Evolutionary conservation across 2,113 vertebrate species (phyloP), one percentile per base, ranked within the genome.

Genomic region (Chaetops frenatus): DNA sequence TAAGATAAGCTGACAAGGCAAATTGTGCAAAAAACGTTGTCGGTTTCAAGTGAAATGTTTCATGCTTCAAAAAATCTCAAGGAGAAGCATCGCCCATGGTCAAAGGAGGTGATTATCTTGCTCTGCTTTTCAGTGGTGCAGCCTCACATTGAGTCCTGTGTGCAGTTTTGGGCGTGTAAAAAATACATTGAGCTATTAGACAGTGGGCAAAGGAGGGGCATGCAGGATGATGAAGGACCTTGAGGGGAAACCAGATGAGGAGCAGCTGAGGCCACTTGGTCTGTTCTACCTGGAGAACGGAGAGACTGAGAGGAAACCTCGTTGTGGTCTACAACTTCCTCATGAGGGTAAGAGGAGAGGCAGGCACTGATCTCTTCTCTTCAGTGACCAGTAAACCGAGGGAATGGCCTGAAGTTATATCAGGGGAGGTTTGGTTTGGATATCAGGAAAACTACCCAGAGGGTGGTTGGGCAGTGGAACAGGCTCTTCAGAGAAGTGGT

Each of bases 311-410:
- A 28, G 23, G 22, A 86, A 11, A 69, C 12, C 38, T 78, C 64
- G n/a, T 16, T 13, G 12, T 9, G 5, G 18, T 51, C 53, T 53
- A 38, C 36, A 69, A 12, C 28, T 86, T 45, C 54, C 33, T 45
- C 1, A 1, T 4, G 22, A 77, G 36, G 45, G 45, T 27, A 67
- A 77, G 38, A 28, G 15, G 17, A 53, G 28, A 6, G 38, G 38
- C 33, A 53, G 10, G 23, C 54, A 53, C 33, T 45, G 62, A 69
- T 53, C 4, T 36, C 51, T 40, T 20, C 70, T 31, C 38, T 23
- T 2, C 24, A 23, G 5, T 69, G 54, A 53, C 15, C 62, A 0
- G 0, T 27, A 62, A 77, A 4, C 5, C 0, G 0, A 45, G 10
- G 36, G 3, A 77, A 36, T 36, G 14, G 22, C 64, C 64, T 61